phyloP scores from a whole-genome alignment of 2,888 invertebrate genomes.

The Tipula helvola region DNA sequence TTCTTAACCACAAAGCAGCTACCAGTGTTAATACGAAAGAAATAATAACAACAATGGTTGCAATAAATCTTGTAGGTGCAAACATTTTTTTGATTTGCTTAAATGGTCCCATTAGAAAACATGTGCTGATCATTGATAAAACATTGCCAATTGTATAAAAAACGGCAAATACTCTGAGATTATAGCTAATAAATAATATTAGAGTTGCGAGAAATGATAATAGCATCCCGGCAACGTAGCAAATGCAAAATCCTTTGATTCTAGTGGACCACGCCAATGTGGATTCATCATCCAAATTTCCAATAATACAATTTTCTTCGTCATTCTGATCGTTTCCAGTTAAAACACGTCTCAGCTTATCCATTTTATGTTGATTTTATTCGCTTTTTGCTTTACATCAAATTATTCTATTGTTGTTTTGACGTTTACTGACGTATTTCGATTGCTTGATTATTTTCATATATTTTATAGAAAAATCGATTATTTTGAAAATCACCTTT shows the following conservation, averaged over 20 bases:
- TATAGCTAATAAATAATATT: slow-evolving; percentile 47
- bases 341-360: slow-evolving; percentile 57
- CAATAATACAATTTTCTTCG: slow-evolving; percentile 62
- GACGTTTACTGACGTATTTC: background rate
- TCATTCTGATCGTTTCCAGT: slow-evolving; percentile 55
- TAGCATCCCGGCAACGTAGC: slow-evolving; percentile 68
- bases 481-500: too few relatives aligned
- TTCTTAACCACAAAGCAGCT: slow-evolving; percentile 37
- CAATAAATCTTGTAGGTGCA: slow-evolving; percentile 64
- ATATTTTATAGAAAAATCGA: too few relatives aligned
- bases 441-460: too few relatives aligned
- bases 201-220: slow-evolving; percentile 63
- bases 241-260: slow-evolving; percentile 69
- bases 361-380: slow-evolving; percentile 40
- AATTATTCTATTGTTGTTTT: background rate
- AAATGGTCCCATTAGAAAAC: slow-evolving; percentile 82
- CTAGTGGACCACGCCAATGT: slow-evolving; percentile 76
- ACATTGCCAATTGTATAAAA: slow-evolving; percentile 76
- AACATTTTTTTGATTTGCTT: slow-evolving; percentile 87
- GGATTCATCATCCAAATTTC: slow-evolving; percentile 56
- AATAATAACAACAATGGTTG: slow-evolving; percentile 61
- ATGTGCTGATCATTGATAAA: slow-evolving; percentile 62
- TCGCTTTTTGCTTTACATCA: background rate
- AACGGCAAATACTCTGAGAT: slow-evolving; percentile 57
- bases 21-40: slow-evolving; percentile 56